Evolutionary conservation across 2,113 vertebrate genomes (phyloP), one percentile per base, ranked within the genome.

Genomic region (Eublepharis macularius): DNA sequence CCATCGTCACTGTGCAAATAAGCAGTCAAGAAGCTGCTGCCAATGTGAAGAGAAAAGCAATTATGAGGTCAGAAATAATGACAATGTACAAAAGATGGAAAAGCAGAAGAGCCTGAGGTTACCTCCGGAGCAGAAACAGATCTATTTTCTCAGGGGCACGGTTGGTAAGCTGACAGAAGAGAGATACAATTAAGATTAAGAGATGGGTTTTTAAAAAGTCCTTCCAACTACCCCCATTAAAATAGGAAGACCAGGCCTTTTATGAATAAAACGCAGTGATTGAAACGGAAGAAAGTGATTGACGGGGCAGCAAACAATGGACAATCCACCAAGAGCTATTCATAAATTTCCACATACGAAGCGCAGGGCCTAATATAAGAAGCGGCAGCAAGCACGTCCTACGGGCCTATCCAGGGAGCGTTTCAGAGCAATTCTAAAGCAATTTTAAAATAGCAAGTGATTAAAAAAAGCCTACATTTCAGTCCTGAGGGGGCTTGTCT

Each of bases 391-490:
- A 85, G n/a, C n/a, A n/a, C 86, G 87, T 0, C 77, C 74, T 92
- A 75, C 81, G 80, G 13, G 82, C 89, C 92, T 86, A 88, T 89
- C 89, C 88, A 86, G 17, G 41, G 86, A 93, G 90, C 93, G 88
- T 81, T 81, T 36, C 41, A 24, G 49, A 82, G 87, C 60, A 63
- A 63, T 81, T 91, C 83, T 77, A 89, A 92, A 92, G 90, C 92
- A 87, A 80, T 93, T 93, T 91, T 79, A 60, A 87, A 91, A 94
- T 88, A 82, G 57, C 17, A 79, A 83, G 80, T 0, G 87, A 90
- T 88, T n/a, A 90, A 91, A 83, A 90, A 94, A 80, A 85, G 80
- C 82, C 86, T 92, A 41, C 86, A 77, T 83, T 83, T 86, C 90
- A 92, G 81, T 91, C 89, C 91, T 78, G 76, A 81, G 88, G 90